These are phyloP conservation scores for Halotydeus destructor DNA, from an alignment of 1,140 invertebrate species.

Conservation along the genomic window DNA sequence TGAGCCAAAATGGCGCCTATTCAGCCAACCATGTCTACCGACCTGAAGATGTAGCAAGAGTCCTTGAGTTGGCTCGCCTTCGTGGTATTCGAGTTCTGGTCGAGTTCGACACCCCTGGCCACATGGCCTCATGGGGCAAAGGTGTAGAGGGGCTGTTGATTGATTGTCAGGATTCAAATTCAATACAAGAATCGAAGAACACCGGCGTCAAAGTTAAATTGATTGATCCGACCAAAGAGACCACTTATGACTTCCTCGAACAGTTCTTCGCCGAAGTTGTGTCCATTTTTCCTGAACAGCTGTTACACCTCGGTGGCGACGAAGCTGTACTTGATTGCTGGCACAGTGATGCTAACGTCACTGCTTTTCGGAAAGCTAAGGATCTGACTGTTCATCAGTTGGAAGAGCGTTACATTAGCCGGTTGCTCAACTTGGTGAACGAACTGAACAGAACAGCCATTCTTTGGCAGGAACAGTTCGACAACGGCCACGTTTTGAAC, in stretches of 20 bases:
- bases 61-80: constrained; percentile 25
- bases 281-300: constrained; percentile 19
- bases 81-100: constrained; percentile 27
- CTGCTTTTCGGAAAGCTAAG: too few relatives aligned
- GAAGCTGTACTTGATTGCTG: constrained; percentile 21
- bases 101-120: constrained; percentile 27
- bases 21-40: constrained; percentile 18
- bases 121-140: constrained; percentile 48
- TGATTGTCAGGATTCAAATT: too few relatives aligned
- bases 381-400: background rate
- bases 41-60: constrained; percentile 21
- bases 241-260: constrained; percentile 21
- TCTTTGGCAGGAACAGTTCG: constrained; percentile 82
- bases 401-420: background rate
- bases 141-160: background rate
- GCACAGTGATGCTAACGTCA: constrained; percentile 6
- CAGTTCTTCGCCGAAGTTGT: constrained; percentile 20
- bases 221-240: constrained; percentile 24
- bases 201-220: too few relatives aligned
- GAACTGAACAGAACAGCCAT: constrained; percentile 32
- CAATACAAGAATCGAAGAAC: constrained; percentile 20
- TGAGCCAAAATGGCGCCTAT: constrained; percentile 19
- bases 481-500: constrained; percentile 41
- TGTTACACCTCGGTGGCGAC: constrained; percentile 20
- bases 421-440: constrained; percentile 29